A percentile compares a stretch with the other conserved stretches of the same genome.
Conservation (phyloP, 2,888 invertebrate genomes). For the Rhagonycha lutea region DNA sequence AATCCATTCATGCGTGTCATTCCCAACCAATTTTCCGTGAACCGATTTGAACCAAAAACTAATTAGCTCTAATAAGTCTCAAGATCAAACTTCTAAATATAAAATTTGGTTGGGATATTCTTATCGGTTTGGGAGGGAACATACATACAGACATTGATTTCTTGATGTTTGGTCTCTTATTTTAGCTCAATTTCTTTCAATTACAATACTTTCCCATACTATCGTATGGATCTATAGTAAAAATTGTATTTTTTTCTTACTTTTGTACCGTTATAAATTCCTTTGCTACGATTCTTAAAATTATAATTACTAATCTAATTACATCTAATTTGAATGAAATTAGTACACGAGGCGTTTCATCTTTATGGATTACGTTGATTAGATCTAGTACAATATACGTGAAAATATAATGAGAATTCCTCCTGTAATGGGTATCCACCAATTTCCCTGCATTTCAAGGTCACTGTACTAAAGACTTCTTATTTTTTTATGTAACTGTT, state of each 20-base stretch:
- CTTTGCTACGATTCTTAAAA: neutral
- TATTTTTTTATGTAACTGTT: slow-evolving; percentile 38
- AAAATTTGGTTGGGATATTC: too few relatives aligned
- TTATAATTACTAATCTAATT: neutral
- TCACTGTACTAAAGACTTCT: slow-evolving; percentile 38
- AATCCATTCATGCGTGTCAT: too few relatives aligned
- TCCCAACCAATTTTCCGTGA: too few relatives aligned
- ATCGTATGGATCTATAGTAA: neutral
- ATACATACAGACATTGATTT: too few relatives aligned
- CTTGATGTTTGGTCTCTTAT: too few relatives aligned
- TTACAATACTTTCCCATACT: too few relatives aligned
- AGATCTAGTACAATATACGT: neutral
- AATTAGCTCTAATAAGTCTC: too few relatives aligned
- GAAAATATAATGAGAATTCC: neutral
- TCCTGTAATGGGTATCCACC: neutral
- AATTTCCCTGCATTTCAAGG: slow-evolving; percentile 35
- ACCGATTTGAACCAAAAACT: too few relatives aligned
- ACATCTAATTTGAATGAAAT: neutral
- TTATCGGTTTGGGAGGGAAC: too few relatives aligned
- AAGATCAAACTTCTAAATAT: too few relatives aligned
- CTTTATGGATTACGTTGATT: neutral
- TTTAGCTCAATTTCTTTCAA: too few relatives aligned
- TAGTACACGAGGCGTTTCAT: neutral
- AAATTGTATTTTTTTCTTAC: neutral
- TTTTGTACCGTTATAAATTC: neutral